Base-by-base conservation (phyloP, 2,113 vertebrate species). In the Hydrochoerus hydrochaeris region DNA sequence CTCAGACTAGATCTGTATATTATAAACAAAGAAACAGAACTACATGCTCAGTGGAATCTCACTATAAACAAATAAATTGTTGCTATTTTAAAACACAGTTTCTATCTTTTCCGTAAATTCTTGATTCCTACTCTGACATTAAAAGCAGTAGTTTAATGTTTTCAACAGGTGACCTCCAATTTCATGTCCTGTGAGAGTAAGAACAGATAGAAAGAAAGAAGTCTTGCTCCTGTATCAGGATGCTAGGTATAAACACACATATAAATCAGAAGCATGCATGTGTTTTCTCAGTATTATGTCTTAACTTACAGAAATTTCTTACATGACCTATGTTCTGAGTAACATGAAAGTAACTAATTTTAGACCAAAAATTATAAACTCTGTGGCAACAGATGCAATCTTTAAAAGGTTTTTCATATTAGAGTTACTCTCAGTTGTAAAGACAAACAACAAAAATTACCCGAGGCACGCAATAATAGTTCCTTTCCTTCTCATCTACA, bases 41-140 rank as follows among this genome's bases (percentile, higher is more conserved):
- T 67, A 17, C 11, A 67, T 38, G 41, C 84, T 97, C 77, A 87
- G 35, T 80, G 20, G 88, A 69, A 80, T 78, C 78, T 88, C 93
- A 57, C 44, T 49, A 38, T 94, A 94, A 97, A 93, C 94, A 96
- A 92, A 96, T 91, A 95, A 83, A 80, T 95, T 86, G 41, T 4
- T 58, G 49, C 96, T 95, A 77, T 91, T 93, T 96, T 89, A 95
- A 94, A 89, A 52, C 41, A 84, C 28, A 77, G 54, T 94, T 88
- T 80, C 28, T 46, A 83, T 58, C 35, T 54, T 84, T 95, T 49
- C 46, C 41, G 84, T 87, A 30, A 7, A 0, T 19, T 57, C 94
- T 95, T 82, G 62, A 77, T 54, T 94, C 8, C 52, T 13, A 38
- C 38, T 12, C 30, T n/a, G 5, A 81, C 63, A 85, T 67, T 60